Base-by-base conservation (phyloP, 1,140 invertebrate genomes). In the Ceratosolen solmsi region DNA sequence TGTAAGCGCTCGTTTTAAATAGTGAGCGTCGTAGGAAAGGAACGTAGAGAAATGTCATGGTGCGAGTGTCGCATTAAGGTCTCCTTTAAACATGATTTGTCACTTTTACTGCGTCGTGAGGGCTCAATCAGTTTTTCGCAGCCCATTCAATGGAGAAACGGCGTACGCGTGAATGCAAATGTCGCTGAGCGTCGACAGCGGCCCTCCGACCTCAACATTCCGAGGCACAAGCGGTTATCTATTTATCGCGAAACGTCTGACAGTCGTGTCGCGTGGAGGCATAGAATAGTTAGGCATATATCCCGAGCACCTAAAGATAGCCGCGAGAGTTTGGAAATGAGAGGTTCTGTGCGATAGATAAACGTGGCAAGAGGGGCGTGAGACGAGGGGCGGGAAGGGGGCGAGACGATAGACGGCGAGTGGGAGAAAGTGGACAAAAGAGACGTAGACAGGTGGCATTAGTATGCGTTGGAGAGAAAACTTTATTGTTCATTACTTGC, bases 161-260 rank as follows among this genome's bases (percentile, higher is more conserved):
- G 5, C 30, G 5, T 70, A 2, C n/a, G n/a, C 36, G 17, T 13
- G 15, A 25, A 46, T 27, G 46, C 30, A 54, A 15, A 25, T 4
- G 51, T 72, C 30, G 36, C 51, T 13, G 5, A 60, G 20, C 22
- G 56, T 49, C 11, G 27, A 49, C 70, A 60, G 49, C 83, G 83
- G 84, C 82, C 85, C 85, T 84, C 80, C 80, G 86, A 85, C 84
- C 76, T 54, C 82, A 25, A 51, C 33, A 41, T 13, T 38, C 36
- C 49, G 70, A 58, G 68, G 65, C 63, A 51, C 51, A 75, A 87
- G 88, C 86, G 89, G n/a, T n/a, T n/a, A n/a, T n/a, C 89, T 90
- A 90, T 90, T 87, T 89, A 85, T 86, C 82, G 80, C 83, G 85
- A 88, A 88, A 88, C 89, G 89, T 91, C 90, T 89, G 89, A 86